Evolutionary conservation across 2,113 vertebrate genomes (phyloP).

Genomic region (Siphamia tubifer): DNA sequence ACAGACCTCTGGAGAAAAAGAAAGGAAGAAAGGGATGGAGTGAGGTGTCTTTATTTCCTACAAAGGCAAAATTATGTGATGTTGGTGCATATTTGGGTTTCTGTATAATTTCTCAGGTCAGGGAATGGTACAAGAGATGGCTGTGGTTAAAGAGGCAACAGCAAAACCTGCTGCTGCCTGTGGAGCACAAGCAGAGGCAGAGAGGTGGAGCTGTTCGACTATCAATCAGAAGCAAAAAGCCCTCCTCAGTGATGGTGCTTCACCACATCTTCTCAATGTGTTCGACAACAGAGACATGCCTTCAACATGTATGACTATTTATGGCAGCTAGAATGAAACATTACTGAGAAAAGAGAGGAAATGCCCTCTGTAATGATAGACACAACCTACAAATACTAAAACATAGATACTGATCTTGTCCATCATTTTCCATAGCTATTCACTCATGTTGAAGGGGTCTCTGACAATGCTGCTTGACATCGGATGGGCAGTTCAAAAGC

Average conservation of each 20-base stretch:
- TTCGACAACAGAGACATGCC: slow-evolving; percentile 41
- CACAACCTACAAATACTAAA: neutral
- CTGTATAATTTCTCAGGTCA: slow-evolving; percentile 74
- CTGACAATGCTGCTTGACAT: slow-evolving; percentile 29
- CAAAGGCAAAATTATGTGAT: slow-evolving; percentile 27
- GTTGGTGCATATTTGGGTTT: slow-evolving; percentile 62
- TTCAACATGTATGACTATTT: slow-evolving; percentile 67
- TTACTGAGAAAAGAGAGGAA: neutral
- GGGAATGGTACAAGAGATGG: slow-evolving; percentile 42
- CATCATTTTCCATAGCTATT: slow-evolving; percentile 35
- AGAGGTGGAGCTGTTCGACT: slow-evolving; percentile 20
- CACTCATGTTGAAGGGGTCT: slow-evolving; percentile 58
- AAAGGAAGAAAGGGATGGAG: neutral
- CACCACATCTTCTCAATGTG: slow-evolving; percentile 41
- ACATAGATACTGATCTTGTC: slow-evolving; percentile 1
- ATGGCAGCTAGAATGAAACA: slow-evolving; percentile 64
- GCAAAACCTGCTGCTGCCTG: neutral
- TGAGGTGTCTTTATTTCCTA: slow-evolving; percentile 42
- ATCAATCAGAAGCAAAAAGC: slow-evolving; percentile 52
- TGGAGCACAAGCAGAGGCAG: slow-evolving; percentile 27
- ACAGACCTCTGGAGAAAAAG: slow-evolving; percentile 17
- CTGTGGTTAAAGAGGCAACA: neutral
- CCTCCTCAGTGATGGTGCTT: slow-evolving; percentile 47
- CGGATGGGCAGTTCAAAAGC: slow-evolving; percentile 32
- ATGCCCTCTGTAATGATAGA: slow-evolving; percentile 18